A percentile compares a stretch with the other conserved stretches of the same genome.
Evolutionary conservation across 2,888 invertebrate species (phyloP).

Genomic region (Phyto melanocephala): DNA sequence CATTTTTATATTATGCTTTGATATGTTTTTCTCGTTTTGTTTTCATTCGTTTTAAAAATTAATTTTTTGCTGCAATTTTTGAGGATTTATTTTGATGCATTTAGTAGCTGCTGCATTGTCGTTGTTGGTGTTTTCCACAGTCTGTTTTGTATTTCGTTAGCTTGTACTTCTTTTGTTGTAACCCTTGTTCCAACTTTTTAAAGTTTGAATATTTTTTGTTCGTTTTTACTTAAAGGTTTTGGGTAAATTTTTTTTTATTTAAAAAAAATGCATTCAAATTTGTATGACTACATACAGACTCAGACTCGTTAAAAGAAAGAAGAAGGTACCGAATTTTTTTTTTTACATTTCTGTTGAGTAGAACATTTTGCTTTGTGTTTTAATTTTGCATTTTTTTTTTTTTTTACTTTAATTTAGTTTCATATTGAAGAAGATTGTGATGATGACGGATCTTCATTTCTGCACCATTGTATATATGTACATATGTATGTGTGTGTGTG

Average conservation of each 20-base stretch:
- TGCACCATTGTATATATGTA: too few relatives aligned
- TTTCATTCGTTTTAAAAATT: slow-evolving; percentile 42
- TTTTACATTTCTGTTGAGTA: slow-evolving; percentile 36
- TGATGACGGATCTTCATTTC: slow-evolving; percentile 28
- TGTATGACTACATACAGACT: background rate
- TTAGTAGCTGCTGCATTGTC: background rate
- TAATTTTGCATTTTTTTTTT: background rate
- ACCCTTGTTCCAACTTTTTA: slow-evolving; percentile 53
- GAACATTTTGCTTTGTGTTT: slow-evolving; percentile 2
- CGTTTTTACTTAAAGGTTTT: slow-evolving; percentile 36
- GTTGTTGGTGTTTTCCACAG: background rate
- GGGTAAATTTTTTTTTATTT: slow-evolving; percentile 19
- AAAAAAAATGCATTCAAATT: slow-evolving; percentile 48
- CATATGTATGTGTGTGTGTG: slow-evolving; percentile 52
- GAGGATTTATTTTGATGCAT: background rate
- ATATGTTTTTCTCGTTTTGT: slow-evolving; percentile 25
- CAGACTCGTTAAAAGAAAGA: background rate
- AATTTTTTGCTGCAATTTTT: slow-evolving; percentile 40
- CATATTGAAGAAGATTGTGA: background rate
- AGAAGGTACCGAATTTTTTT: slow-evolving; percentile 43
- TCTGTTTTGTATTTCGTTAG: slow-evolving; percentile 22
- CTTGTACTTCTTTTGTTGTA: slow-evolving; percentile 60
- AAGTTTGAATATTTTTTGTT: slow-evolving; percentile 36
- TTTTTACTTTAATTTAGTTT: slow-evolving; percentile 14
- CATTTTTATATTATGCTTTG: slow-evolving; percentile 52